These are phyloP conservation scores for Psix sp. DNA, from an alignment of 1,140 invertebrate species.

Conservation along the genomic window DNA sequence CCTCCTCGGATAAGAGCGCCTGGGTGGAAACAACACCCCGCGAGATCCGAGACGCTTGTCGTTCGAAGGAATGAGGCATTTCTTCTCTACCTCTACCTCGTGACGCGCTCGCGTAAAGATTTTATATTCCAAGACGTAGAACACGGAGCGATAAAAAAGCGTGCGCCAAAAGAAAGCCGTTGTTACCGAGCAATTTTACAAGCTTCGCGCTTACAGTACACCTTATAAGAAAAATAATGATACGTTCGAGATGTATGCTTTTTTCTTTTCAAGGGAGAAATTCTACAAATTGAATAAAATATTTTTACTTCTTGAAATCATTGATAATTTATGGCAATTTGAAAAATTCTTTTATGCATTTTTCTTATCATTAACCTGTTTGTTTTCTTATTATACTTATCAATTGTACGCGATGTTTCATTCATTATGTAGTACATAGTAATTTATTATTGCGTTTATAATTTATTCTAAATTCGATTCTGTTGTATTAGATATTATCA, in stretches of 20 bases:
- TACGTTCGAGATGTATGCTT: background rate
- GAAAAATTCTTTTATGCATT: too few species aligned
- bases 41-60: conserved; percentile 47
- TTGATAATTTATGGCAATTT: too few species aligned
- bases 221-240: conserved; percentile 32
- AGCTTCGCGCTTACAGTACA: conserved; percentile 24
- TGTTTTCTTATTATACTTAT: too few species aligned
- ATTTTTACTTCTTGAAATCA: conserved; percentile 2
- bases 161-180: conserved; percentile 19
- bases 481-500: too few species aligned
- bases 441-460: too few species aligned
- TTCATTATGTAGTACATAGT: too few species aligned
- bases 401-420: too few species aligned
- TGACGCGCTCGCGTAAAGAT: conserved; percentile 44
- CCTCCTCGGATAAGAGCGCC: conserved; percentile 58
- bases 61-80: conserved; percentile 45
- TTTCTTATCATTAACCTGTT: too few species aligned
- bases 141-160: conserved; percentile 43
- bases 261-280: background rate
- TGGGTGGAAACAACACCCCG: conserved; percentile 50
- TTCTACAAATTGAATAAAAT: conserved; percentile 31
- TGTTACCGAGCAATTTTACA: conserved; percentile 33
- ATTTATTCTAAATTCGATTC: too few species aligned
- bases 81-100: conserved; percentile 18
- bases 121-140: conserved; percentile 50